phyloP scores from a whole-genome alignment of 2,888 invertebrate species.

The Amphiduros pacificus region DNA sequence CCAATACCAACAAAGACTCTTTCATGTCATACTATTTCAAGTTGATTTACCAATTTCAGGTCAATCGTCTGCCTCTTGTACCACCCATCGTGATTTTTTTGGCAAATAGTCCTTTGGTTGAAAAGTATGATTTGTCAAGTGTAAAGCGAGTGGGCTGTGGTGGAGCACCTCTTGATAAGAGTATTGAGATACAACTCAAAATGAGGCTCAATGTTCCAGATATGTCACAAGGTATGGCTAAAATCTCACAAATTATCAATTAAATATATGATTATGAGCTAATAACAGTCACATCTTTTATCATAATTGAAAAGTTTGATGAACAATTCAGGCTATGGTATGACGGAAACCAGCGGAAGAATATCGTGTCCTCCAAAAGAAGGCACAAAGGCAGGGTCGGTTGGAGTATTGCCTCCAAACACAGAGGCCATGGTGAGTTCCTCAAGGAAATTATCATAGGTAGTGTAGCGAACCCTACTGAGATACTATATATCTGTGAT shows the following conservation, averaged over 20 bases:
- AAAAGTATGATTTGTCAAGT: constrained; percentile 1
- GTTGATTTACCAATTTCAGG: background rate
- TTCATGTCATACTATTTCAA: too few species aligned
- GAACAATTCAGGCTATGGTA: background rate
- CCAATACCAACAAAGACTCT: too few species aligned
- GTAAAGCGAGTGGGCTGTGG: background rate
- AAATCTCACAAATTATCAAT: background rate
- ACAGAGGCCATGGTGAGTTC: constrained; percentile 1
- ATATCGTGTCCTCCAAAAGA: background rate
- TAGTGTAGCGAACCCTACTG: too few species aligned
- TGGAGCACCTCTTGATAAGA: background rate
- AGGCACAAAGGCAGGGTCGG: background rate
- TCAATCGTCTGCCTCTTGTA: background rate
- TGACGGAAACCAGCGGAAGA: background rate
- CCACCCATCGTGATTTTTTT: background rate
- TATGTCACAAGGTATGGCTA: background rate
- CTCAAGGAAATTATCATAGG: background rate
- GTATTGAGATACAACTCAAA: background rate
- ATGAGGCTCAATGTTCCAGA: background rate
- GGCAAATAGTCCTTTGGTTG: background rate
- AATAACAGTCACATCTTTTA: background rate
- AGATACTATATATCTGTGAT: background rate
- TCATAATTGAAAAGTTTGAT: background rate
- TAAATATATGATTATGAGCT: too few species aligned
- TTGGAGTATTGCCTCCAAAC: background rate